These are phyloP conservation scores for Cydia strobilella DNA, from an alignment of 1,140 invertebrate genomes.

Conservation along the genomic window DNA sequence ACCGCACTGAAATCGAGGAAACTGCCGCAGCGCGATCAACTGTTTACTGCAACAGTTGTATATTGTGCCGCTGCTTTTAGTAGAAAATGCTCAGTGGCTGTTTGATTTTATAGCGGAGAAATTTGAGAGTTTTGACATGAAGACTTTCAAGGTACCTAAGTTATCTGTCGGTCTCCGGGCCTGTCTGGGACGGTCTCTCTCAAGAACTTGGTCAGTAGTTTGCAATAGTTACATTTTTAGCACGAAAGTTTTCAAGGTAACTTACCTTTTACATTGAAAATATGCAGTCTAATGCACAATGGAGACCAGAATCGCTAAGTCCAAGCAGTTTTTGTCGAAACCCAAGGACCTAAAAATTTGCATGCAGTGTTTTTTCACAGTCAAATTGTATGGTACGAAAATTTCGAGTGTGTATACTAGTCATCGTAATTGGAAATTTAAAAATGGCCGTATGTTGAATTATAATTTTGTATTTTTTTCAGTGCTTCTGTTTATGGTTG, in stretches of 20 bases:
- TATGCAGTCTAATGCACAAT: too few species aligned
- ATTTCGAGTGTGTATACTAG: too few species aligned
- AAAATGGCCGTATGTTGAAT: neutral
- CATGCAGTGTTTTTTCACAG: too few species aligned
- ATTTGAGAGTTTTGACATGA: slow-evolving; percentile 62
- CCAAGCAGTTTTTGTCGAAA: too few species aligned
- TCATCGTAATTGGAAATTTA: too few species aligned
- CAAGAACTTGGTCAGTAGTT: too few species aligned
- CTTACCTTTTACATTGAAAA: too few species aligned
- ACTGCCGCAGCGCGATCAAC: slow-evolving; percentile 61
- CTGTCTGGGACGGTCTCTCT: slow-evolving; percentile 54
- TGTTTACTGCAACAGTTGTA: slow-evolving; percentile 54
- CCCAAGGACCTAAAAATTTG: too few species aligned
- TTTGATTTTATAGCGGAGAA: slow-evolving; percentile 67
- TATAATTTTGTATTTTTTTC: slow-evolving; percentile 39
- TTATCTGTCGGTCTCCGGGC: slow-evolving; percentile 46
- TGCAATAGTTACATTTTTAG: slow-evolving; percentile 50
- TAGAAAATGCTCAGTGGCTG: slow-evolving; percentile 68
- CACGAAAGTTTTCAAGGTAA: slow-evolving; percentile 64
- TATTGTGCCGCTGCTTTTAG: slow-evolving; percentile 62
- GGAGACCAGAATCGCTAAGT: too few species aligned
- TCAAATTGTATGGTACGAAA: too few species aligned
- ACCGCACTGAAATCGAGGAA: slow-evolving; percentile 54
- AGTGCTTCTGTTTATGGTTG: slow-evolving; percentile 67
- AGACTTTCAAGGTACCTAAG: slow-evolving; percentile 65